phyloP scores from a whole-genome alignment of 1,140 invertebrate genomes.

The Elymnias hypermnestra region DNA sequence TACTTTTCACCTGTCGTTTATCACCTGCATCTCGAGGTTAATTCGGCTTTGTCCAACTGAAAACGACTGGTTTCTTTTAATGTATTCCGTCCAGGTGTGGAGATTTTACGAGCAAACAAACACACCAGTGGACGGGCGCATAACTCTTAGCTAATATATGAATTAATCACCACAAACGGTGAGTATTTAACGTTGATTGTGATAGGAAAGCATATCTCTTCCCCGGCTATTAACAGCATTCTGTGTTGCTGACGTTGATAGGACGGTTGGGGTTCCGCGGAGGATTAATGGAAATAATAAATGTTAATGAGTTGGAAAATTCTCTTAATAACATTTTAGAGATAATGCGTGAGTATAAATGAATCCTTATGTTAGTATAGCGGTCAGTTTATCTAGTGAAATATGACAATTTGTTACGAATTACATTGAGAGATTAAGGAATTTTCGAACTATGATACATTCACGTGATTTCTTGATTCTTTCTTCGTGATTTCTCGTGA shows the following conservation, averaged over 20 bases:
- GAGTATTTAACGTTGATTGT: constrained; percentile 21
- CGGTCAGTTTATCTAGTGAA: too few relatives aligned
- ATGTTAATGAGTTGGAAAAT: background rate
- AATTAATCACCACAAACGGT: constrained; percentile 25
- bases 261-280: constrained; percentile 7
- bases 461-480: too few relatives aligned
- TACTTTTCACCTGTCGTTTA: constrained; percentile 13
- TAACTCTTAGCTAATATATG: constrained; percentile 24
- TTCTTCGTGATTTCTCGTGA: too few relatives aligned
- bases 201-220: constrained; percentile 16
- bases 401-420: too few relatives aligned
- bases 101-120: constrained; percentile 10
- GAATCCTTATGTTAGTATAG: too few relatives aligned
- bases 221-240: constrained; percentile 18
- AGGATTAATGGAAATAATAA: background rate
- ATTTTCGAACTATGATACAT: too few relatives aligned
- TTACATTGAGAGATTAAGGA: too few relatives aligned
- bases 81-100: constrained; percentile 20
- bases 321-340: too few relatives aligned
- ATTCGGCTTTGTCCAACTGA: constrained; percentile 1
- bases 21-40: constrained; percentile 20
- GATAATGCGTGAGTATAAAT: too few relatives aligned
- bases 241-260: too few relatives aligned
- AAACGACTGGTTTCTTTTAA: constrained; percentile 13
- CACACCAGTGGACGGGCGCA: background rate